phyloP scores from a whole-genome alignment of 2,797 vertebrate genomes.

The Coregonus ussuriensis region DNA sequence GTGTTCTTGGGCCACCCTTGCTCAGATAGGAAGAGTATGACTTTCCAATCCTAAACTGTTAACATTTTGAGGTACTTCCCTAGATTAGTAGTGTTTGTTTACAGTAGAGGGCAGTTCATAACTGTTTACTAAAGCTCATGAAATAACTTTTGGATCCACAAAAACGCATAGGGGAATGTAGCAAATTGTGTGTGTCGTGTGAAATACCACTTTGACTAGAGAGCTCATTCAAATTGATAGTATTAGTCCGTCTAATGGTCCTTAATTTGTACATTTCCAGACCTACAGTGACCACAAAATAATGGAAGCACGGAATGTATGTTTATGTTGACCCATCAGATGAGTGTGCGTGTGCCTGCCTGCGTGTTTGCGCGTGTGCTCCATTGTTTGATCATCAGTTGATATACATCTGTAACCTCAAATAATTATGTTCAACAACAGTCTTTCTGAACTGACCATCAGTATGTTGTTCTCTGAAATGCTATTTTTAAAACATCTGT shows the following conservation, averaged over 20 bases:
- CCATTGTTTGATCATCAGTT: not conserved
- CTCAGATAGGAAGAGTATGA: constrained; percentile 36
- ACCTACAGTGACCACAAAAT: constrained; percentile 28
- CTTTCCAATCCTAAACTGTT: constrained; percentile 25
- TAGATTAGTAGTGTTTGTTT: constrained; percentile 61
- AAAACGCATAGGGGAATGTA: constrained; percentile 52
- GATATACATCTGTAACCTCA: not conserved
- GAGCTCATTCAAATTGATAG: constrained; percentile 33
- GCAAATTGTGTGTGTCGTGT: constrained; percentile 18
- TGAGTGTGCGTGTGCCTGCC: not conserved
- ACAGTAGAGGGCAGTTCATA: constrained; percentile 37
- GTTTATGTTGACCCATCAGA: constrained; percentile 24
- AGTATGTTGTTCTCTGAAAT: constrained; percentile 39
- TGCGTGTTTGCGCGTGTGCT: not conserved
- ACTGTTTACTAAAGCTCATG: not conserved
- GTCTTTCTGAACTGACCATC: constrained; percentile 32
- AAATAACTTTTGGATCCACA: constrained; percentile 47
- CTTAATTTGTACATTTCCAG: constrained; percentile 36
- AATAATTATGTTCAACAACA: not conserved
- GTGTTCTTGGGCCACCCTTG: constrained; percentile 34
- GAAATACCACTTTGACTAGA: constrained; percentile 46
- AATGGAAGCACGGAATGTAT: constrained; percentile 13
- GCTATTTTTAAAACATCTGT: not conserved
- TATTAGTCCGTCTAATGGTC: constrained; percentile 33
- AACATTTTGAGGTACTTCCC: constrained; percentile 54